phyloP scores from a whole-genome alignment of 2,797 vertebrate genomes.

The Ceryle rudis region DNA sequence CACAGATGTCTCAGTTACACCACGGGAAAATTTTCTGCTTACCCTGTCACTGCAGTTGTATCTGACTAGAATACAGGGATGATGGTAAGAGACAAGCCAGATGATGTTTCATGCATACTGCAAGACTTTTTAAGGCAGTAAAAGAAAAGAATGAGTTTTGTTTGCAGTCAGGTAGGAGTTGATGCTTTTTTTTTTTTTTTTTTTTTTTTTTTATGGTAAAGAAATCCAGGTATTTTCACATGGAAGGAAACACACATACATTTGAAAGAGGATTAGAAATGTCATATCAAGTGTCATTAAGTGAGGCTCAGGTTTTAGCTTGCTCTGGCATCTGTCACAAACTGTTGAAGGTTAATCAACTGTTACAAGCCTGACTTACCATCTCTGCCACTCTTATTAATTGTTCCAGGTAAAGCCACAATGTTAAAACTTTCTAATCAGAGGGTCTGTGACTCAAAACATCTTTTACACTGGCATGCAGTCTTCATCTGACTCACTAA shows the following conservation, averaged over 20 bases:
- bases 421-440: neutral
- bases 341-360: neutral
- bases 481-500: neutral
- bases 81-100: neutral
- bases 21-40: neutral
- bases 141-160: neutral
- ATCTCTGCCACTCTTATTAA: neutral
- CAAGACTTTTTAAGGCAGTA: neutral
- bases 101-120: neutral
- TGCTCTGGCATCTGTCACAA: neutral
- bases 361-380: neutral
- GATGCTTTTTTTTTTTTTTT: neutral
- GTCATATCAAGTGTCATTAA: neutral
- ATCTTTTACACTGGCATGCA: neutral
- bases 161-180: neutral
- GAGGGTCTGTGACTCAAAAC: neutral
- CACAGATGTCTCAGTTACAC: slow-evolving; percentile 41
- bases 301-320: neutral
- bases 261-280: neutral
- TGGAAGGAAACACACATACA: neutral
- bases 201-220: neutral
- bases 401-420: neutral
- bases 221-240: neutral
- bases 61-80: neutral
- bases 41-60: neutral